These are phyloP conservation scores for Odocoileus hemionus DNA, from an alignment of 2,113 vertebrate species.

Conservation along the genomic window DNA sequence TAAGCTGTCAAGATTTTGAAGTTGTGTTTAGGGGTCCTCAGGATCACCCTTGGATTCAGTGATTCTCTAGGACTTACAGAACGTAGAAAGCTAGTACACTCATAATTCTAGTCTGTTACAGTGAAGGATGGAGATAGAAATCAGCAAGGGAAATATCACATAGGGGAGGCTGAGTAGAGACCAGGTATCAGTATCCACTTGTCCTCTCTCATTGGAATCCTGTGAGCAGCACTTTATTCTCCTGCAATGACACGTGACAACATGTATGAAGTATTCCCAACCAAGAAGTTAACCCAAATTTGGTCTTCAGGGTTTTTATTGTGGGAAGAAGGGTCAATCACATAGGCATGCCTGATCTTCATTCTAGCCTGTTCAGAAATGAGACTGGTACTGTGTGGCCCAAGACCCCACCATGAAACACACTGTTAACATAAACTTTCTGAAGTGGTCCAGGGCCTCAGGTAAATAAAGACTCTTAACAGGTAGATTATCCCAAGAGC, in stretches of 20 bases:
- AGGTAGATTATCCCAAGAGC: neutral
- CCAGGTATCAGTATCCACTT: neutral
- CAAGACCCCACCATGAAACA: neutral
- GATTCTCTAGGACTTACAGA: neutral
- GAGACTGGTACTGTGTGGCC: neutral
- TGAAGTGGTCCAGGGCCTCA: neutral
- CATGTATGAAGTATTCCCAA: neutral
- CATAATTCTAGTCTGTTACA: neutral
- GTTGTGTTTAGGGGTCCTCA: neutral
- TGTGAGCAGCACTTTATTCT: neutral
- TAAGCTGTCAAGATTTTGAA: neutral
- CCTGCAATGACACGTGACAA: neutral
- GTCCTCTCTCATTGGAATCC: neutral
- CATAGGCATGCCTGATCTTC: neutral
- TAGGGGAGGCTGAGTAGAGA: neutral
- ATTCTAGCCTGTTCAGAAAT: neutral
- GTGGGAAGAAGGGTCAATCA: neutral
- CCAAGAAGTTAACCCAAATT: neutral
- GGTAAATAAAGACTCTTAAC: neutral
- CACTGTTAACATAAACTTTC: neutral
- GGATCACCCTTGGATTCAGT: neutral
- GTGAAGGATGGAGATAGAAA: neutral
- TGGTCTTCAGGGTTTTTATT: neutral
- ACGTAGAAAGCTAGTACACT: neutral
- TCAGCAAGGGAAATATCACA: neutral